Conservation (phyloP, 2,888 invertebrate species). For the Carcina quercana region DNA sequence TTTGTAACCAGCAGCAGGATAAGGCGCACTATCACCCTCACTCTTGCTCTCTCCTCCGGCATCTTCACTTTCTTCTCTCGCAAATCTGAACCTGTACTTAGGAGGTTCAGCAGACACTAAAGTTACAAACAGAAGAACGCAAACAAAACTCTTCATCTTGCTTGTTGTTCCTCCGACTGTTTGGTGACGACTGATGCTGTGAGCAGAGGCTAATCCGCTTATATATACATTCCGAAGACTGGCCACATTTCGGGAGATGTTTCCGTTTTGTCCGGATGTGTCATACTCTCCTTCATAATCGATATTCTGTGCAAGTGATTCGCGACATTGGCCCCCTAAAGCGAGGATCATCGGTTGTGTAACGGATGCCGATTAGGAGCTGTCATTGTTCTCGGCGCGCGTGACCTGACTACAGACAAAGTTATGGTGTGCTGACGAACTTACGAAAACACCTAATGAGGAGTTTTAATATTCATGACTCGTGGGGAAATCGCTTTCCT, state of each 20-base stretch:
- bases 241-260: constrained; percentile 30
- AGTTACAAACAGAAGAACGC: constrained; percentile 44
- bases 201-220: constrained; percentile 29
- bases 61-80: constrained; percentile 37
- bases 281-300: constrained; percentile 46
- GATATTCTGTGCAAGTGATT: constrained; percentile 55
- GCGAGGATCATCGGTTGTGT: constrained; percentile 56
- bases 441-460: constrained; percentile 45
- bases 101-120: constrained; percentile 51
- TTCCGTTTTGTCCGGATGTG: constrained; percentile 59
- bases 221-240: constrained; percentile 41
- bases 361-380: constrained; percentile 58
- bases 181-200: constrained; percentile 58
- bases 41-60: constrained; percentile 24
- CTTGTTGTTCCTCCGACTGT: constrained; percentile 39
- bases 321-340: constrained; percentile 64
- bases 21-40: constrained; percentile 39
- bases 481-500: constrained; percentile 46
- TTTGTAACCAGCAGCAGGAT: constrained; percentile 51
- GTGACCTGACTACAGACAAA: constrained; percentile 38
- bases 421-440: constrained; percentile 27
- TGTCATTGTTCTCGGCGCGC: constrained; percentile 54
- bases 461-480: constrained; percentile 58
- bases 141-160: constrained; percentile 48
- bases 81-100: constrained; percentile 39